Evolutionary conservation across 2,888 invertebrate species (phyloP), one percentile per base, ranked within the genome.

Genomic region (Cephus runcator): DNA sequence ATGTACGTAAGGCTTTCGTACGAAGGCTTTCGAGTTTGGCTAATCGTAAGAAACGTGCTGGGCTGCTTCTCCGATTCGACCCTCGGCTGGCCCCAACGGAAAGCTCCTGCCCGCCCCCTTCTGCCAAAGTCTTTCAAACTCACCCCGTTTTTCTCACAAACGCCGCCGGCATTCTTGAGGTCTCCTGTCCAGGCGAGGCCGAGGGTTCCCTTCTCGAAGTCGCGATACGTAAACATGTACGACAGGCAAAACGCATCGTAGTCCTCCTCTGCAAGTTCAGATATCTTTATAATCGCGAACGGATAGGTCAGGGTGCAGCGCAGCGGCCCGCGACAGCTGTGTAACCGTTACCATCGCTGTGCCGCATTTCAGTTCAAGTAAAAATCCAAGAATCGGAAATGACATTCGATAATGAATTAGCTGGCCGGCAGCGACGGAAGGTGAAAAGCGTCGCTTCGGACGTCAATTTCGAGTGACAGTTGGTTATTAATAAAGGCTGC

Each of bases 171-270:
- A 90, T 97, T 97, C 90, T 97, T 97, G 30, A 97, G 93, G 92
- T 97, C 97, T 0, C 97, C 97, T 0, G 99, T 99, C 99, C 99
- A 99, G 12, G 99, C 99, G 79, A 99, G 92, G 4, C 99, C 99
- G 81, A 99, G 92, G 2, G 97, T 98, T 11, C 97, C 97, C 94
- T 97, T 97, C 92, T 97, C 97, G 88, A 98, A 98, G 91, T 98
- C 97, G 76, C 98, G 94, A 90, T 98, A 98, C 4, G 99, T 99
- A 91, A 99, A 98, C 95, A 99, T 98, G 92, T 98, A 99, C 74
- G 99, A 98, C 88, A 99, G 93, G 90, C 99, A 99, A 92, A 98
- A 99, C 31, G 97, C 97, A 91, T 98, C 97, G 92, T 99, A 99
- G 91, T 99, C 97, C 90, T 97, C 97, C 94, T 98, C 97, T 96